Conservation (phyloP, 2,888 invertebrate genomes). For the Synergus umbraculus region DNA sequence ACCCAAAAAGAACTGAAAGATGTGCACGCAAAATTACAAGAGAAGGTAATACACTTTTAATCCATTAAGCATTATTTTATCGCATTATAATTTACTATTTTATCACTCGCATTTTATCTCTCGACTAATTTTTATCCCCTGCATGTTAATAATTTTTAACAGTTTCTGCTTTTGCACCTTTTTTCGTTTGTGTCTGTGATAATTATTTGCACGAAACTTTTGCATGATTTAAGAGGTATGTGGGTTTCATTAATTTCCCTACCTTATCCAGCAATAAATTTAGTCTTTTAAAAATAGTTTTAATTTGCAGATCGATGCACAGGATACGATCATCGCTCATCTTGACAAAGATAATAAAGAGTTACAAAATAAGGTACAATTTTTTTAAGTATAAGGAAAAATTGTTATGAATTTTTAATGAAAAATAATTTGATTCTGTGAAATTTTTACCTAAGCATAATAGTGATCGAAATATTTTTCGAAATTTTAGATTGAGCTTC, state of each 20-base stretch:
- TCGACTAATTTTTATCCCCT: background rate
- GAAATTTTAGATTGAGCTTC: conserved; percentile 68
- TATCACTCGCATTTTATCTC: conserved; percentile 25
- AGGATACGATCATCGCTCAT: conserved; percentile 63
- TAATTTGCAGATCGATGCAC: conserved; percentile 67
- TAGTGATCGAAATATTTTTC: background rate
- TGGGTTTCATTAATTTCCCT: conserved; percentile 12
- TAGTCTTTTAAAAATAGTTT: conserved; percentile 30
- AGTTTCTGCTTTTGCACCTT: background rate
- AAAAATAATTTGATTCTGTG: background rate
- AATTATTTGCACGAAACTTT: conserved; percentile 40
- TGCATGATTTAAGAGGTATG: conserved; percentile 41
- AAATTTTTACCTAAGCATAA: background rate
- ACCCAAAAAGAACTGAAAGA: conserved; percentile 71
- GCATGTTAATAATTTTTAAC: background rate
- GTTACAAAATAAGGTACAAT: conserved; percentile 67
- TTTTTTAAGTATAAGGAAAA: conserved; percentile 42
- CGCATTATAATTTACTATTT: conserved; percentile 18
- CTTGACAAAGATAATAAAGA: conserved; percentile 69
- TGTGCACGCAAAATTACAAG: conserved; percentile 68
- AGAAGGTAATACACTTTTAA: conserved; percentile 64
- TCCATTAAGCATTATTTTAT: background rate
- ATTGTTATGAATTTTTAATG: conserved; percentile 27
- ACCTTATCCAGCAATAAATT: background rate
- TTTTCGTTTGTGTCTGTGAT: conserved; percentile 18